Evolutionary conservation across 2,113 vertebrate species (phyloP), one percentile per base, ranked within the genome.

Genomic region (Cinclus cinclus): DNA sequence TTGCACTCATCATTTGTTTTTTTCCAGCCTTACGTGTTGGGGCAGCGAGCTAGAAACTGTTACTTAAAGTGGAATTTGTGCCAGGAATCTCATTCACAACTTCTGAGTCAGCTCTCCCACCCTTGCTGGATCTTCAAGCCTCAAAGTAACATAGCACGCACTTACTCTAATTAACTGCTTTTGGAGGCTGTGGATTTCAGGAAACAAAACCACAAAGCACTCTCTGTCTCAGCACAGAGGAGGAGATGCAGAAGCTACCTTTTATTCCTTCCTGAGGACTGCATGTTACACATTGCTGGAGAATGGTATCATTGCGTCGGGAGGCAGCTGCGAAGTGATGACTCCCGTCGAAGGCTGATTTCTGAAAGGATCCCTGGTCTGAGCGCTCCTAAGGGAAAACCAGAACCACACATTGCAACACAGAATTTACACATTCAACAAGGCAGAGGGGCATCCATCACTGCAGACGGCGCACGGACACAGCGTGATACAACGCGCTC

Each of bases 61-160:
- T 96, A 95, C 83, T 97, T 96, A 91, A 93, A 89, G 94, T 83
- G 84, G 92, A 95, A 94, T 75, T 93, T 82, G 88, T 97, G 97
- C 97, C 97, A 98, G 97, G 97, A 97, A 98, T 97, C 96, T 93
- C 96, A 96, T 98, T 98, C 92, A 94, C 97, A 96, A 96, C 95
- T 97, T 97, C 94, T 96, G 97, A 98, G 95, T 98, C 97, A 97
- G 97, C 91, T 93, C 95, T 97, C 95, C 94, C 92, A 96, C 87
- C 95, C 95, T 73, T 44, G 37, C 94, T 96, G 91, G 75, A 96
- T 80, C 74, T 89, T 95, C 91, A 70, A 91, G 93, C 46, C 88
- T 97, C 95, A 23, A 76, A 97, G 89, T 83, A 96, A 94, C 77
- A 53, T 41, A 92, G 87, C 35, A 63, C 90, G 94, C 90, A 98